A percentile compares a stretch with the other conserved stretches of the same genome.
Evolutionary conservation across 2,888 invertebrate genomes (phyloP).

Genomic region (Tricholauxania praeusta): DNA sequence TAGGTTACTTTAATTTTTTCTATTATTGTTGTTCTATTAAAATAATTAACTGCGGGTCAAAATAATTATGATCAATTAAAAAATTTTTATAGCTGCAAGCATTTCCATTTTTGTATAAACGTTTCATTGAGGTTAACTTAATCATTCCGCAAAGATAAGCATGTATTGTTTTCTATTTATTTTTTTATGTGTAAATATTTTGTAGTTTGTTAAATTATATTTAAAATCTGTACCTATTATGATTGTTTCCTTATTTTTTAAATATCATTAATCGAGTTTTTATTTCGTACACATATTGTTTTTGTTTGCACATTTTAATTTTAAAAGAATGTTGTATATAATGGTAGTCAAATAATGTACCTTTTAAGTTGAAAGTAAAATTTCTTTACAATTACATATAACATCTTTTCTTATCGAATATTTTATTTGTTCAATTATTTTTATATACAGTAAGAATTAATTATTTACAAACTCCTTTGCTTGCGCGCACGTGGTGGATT

Average conservation of each 20-base stretch:
- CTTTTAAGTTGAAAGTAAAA: slow-evolving; percentile 36
- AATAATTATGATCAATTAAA: too few relatives aligned
- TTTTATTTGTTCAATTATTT: slow-evolving; percentile 3
- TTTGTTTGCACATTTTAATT: neutral
- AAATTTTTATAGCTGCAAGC: too few relatives aligned
- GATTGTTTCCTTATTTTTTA: too few relatives aligned
- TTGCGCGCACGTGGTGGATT: slow-evolving; percentile 87
- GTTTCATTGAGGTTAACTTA: slow-evolving; percentile 8
- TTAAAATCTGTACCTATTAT: too few relatives aligned
- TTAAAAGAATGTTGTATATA: neutral
- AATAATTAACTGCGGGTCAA: too few relatives aligned
- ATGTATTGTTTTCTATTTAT: too few relatives aligned
- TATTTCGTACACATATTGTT: neutral
- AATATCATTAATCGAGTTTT: neutral
- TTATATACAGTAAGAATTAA: neutral
- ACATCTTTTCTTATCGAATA: neutral
- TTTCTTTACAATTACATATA: neutral
- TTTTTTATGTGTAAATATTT: neutral
- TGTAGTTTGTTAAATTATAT: too few relatives aligned
- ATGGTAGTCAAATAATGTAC: slow-evolving; percentile 37
- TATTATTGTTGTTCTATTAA: too few relatives aligned
- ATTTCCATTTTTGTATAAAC: too few relatives aligned
- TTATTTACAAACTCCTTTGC: slow-evolving; percentile 80
- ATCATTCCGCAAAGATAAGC: slow-evolving; percentile 49
- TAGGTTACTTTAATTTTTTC: too few relatives aligned